Percentiles rank a stretch among this genome's conserved stretches.
phyloP scores from a whole-genome alignment of 2,888 invertebrate genomes.

The Sceliomorpha sp. region DNA sequence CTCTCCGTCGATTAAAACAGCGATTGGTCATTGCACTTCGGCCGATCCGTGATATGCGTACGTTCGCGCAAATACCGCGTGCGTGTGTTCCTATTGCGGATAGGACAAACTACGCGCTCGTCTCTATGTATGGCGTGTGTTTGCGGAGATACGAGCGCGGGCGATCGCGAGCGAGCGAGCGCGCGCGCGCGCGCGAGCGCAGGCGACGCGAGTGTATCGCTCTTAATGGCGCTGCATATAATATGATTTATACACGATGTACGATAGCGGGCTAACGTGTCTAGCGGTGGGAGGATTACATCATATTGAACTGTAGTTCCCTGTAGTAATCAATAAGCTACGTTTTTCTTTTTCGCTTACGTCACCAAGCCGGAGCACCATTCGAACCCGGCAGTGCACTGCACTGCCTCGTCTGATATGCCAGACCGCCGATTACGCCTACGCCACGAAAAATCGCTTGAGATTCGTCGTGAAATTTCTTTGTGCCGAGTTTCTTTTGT shows the following conservation, averaged over 20 bases:
- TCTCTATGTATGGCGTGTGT: too few relatives aligned
- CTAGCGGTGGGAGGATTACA: slow-evolving; percentile 56
- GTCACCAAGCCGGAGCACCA: slow-evolving; percentile 42
- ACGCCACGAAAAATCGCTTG: slow-evolving; percentile 34
- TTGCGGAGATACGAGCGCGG: slow-evolving; percentile 26
- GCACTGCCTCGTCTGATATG: slow-evolving; percentile 3
- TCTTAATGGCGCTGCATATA: slow-evolving; percentile 54
- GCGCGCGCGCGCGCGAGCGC: too few relatives aligned
- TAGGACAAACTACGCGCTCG: slow-evolving; percentile 3
- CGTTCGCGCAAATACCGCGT: slow-evolving; percentile 50
- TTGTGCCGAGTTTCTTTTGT: too few relatives aligned
- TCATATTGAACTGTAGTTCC: slow-evolving; percentile 56
- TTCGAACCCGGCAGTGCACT: slow-evolving; percentile 43
- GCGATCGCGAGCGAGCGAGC: too few relatives aligned
- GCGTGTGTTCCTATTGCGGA: slow-evolving; percentile 32
- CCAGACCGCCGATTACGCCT: slow-evolving; percentile 13
- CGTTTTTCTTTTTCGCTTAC: slow-evolving; percentile 56
- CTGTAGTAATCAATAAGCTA: slow-evolving; percentile 57
- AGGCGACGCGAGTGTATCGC: slow-evolving; percentile 48
- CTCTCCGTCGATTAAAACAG: slow-evolving; percentile 47
- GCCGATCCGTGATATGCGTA: slow-evolving; percentile 49
- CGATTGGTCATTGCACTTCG: slow-evolving; percentile 63
- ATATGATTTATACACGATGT: slow-evolving; percentile 61
- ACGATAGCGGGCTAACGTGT: slow-evolving; percentile 57
- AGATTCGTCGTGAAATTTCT: too few relatives aligned